Percentiles rank a stretch among this genome's conserved stretches.
Conservation (phyloP, 1,140 invertebrate species). For the Anastatus disparis region DNA sequence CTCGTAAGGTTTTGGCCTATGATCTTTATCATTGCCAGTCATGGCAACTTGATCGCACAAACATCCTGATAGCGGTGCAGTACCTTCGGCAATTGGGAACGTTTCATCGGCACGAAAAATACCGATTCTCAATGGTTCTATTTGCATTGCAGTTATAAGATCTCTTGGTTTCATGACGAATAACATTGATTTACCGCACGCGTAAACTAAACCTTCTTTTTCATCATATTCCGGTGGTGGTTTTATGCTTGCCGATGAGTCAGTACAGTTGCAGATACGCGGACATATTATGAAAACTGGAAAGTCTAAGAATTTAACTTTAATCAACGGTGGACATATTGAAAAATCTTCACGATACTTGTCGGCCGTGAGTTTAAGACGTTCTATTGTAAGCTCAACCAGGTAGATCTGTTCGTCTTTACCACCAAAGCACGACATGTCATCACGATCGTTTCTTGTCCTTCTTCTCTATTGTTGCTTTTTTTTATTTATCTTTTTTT, state of each 20-base stretch:
- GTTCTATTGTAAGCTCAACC: conserved; percentile 55
- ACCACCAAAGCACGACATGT: conserved; percentile 60
- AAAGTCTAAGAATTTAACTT: conserved; percentile 61
- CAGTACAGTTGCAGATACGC: not conserved
- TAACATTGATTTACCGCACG: conserved; percentile 55
- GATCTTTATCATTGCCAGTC: conserved; percentile 54
- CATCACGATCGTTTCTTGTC: conserved; percentile 12
- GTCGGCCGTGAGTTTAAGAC: conserved; percentile 50
- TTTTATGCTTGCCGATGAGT: too few relatives aligned
- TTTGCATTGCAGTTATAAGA: conserved; percentile 53
- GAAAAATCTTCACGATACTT: conserved; percentile 54
- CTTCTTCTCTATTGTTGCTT: too few relatives aligned
- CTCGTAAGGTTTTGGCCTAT: conserved; percentile 55
- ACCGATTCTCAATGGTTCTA: conserved; percentile 51
- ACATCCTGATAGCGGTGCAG: conserved; percentile 56
- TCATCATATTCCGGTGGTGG: conserved; percentile 17
- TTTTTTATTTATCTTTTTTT: too few relatives aligned
- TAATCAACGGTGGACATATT: conserved; percentile 50
- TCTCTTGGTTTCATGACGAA: conserved; percentile 56
- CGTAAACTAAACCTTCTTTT: conserved; percentile 49
- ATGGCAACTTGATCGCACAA: conserved; percentile 61
- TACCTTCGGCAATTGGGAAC: conserved; percentile 58
- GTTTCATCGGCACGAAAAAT: conserved; percentile 58
- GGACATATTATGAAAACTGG: conserved; percentile 54
- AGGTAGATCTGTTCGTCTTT: conserved; percentile 57